Base-by-base conservation (phyloP, 2,888 invertebrate species). In the Cosmia trapezina region DNA sequence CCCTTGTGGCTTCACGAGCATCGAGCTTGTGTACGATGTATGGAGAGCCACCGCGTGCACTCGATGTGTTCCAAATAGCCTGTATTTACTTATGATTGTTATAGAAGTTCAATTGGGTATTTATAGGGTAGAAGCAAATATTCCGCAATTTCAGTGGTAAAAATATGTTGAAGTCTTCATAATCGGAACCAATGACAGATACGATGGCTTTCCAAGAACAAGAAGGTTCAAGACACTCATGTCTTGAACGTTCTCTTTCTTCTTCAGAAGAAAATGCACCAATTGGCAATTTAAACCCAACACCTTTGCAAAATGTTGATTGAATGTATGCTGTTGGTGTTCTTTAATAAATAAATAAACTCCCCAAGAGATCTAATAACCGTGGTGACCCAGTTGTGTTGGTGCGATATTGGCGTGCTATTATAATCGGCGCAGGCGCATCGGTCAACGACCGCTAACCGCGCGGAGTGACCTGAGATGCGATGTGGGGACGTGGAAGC, bases 361-460 rank as follows among this genome's bases (percentile, higher is more conserved):
- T 37, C 41, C 45, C 2, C 22, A 57, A 65, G 49, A 63, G 65
- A 61, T 59, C 59, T 45, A 83, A 68, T 68, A 64, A 78, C 56
- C 56, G 79, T 37, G 43, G 41, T 80, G 85, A 78, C 84, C 86
- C 56, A 86, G 59, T 83, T 78, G 59, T 76, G 43, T 81, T 83
- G 86, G 82, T 78, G 75, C 76, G 57, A 83, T 83, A 81, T 83
- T 80, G 51, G 68, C 75, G 81, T 68, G 65, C 70, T 71, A 71
- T 73, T 83, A 81, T 80, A 80, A 81, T 81, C 66, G 63, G 57
- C 63, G 68, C 78, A 79, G 59, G 78, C 79, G 83, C 83, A 80
- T 78, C 83, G 81, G 84, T 83, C 70, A 81, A 69, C 56, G 84
- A 75, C 84, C 73, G 73, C 70, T 57, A 37, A 41, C 45, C 45